These are phyloP conservation scores for Yponomeuta sedellus DNA, from an alignment of 2,888 invertebrate genomes.

Conservation along the genomic window DNA sequence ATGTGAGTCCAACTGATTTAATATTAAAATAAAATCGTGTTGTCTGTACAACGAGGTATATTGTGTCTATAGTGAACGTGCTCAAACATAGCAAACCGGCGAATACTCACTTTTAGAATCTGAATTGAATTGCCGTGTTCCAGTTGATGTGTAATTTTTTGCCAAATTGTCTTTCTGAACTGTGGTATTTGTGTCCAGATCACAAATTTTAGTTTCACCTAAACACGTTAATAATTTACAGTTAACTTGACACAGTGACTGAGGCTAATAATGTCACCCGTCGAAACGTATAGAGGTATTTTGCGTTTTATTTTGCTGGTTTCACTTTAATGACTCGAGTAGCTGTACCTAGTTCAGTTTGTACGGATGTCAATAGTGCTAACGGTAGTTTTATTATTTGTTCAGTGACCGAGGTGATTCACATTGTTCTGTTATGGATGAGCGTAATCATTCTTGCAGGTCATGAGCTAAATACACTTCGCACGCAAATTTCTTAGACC, in stretches of 20 bases:
- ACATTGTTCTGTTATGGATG: not conserved
- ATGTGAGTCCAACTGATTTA: too few species aligned
- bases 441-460: not conserved
- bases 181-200: not conserved
- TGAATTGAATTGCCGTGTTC: too few species aligned
- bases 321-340: slow-evolving; percentile 9
- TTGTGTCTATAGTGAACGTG: too few species aligned
- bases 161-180: not conserved
- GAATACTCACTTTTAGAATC: too few species aligned
- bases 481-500: too few species aligned
- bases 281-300: not conserved
- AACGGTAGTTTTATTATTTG: slow-evolving; percentile 5
- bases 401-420: not conserved
- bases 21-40: too few species aligned
- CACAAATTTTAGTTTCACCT: not conserved
- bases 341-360: not conserved
- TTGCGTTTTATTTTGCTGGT: slow-evolving; percentile 6
- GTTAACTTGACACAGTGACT: slow-evolving; percentile 5
- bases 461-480: not conserved
- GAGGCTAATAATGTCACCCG: not conserved
- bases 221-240: not conserved
- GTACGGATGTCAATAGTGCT: not conserved
- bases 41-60: too few species aligned
- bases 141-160: too few species aligned
- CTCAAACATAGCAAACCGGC: too few species aligned